Base-by-base conservation (phyloP, 2,888 invertebrate species). In the Chouioia cunea region DNA sequence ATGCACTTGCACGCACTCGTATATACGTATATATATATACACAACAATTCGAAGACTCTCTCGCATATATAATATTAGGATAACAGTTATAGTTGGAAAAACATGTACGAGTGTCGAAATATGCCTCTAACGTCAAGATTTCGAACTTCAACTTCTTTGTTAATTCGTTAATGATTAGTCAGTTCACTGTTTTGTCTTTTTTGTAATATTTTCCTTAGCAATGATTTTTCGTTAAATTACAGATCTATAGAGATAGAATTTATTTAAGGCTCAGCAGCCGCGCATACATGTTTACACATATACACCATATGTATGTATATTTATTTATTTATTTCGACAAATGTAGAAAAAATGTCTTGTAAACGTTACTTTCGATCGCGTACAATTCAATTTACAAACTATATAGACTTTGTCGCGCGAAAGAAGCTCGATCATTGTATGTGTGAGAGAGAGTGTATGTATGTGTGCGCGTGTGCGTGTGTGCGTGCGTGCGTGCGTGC, bases 41-140 rank as follows among this genome's bases (percentile, higher is more conserved):
- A 62, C 69, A 73, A 68, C 59, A 63, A 58, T 66, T 70, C 77
- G 77, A 76, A 77, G 78, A 69, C 58, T 65, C 27, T 14, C 16
- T 52, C 44, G 46, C 36, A 23, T 43, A 48, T 52, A 64, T 23
- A 59, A 47, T 57, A 58, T 69, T 57, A 63, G 18, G 22, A 50
- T 65, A 69, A 70, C 66, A 66, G 46, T 63, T 27, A 71, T 53
- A 53, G 48, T 71, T n/a, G 58, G 23, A 47, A 62, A 66, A 67
- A 71, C 58, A 65, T 60, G 53, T 54, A 48, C 18, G 15, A 52
- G 52, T 14, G 22, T 57, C 57, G 22, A 47, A 69, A 68, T n/a
- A 68, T 65, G 63, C 64, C 59, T 27, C 68, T 72, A 68, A 52
- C 46, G 14, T 67, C 57, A 65, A 36, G 23, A 57, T 16, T 72